These are phyloP conservation scores for Pelvicachromis taeniatus DNA, from an alignment of 2,113 vertebrate genomes.

Conservation along the genomic window DNA sequence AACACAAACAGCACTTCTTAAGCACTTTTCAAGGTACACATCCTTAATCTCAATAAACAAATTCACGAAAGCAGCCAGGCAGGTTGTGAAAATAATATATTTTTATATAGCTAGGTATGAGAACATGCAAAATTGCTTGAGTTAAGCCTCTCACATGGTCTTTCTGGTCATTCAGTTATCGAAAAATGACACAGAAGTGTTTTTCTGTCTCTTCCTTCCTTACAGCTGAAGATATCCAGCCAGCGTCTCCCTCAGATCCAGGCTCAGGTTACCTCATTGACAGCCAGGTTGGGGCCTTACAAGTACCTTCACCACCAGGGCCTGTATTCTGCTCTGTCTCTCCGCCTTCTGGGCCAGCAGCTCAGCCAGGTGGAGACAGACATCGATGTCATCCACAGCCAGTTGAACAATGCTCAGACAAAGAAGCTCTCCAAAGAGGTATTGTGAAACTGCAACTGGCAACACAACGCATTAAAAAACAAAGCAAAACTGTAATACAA, in stretches of 20 bases:
- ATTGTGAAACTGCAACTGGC: not conserved
- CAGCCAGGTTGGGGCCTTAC: conserved; percentile 43
- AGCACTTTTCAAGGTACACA: rapidly evolving
- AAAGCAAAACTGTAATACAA: not conserved
- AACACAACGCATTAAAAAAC: not conserved
- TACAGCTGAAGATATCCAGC: conserved; percentile 35
- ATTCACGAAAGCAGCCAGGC: not conserved
- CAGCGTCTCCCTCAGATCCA: conserved; percentile 47
- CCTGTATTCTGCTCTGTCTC: conserved; percentile 51
- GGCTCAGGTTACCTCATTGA: conserved; percentile 40
- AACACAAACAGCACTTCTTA: not conserved
- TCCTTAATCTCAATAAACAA: not conserved
- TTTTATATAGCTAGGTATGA: rapidly evolving
- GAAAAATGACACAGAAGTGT: not conserved
- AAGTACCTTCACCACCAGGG: conserved; percentile 56
- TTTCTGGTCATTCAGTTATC: not conserved
- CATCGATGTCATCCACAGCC: conserved; percentile 20
- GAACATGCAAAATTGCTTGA: rapidly evolving
- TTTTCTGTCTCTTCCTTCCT: not conserved
- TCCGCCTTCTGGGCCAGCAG: conserved; percentile 51
- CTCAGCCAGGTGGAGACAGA: conserved; percentile 50
- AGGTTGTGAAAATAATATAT: not conserved
- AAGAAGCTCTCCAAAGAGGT: conserved; percentile 60
- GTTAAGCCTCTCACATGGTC: not conserved
- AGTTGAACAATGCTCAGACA: conserved; percentile 25